Percentiles rank a stretch among this genome's conserved stretches.
These are phyloP conservation scores for Andrena camellia DNA, from an alignment of 2,888 invertebrate species.

Conservation along the genomic window DNA sequence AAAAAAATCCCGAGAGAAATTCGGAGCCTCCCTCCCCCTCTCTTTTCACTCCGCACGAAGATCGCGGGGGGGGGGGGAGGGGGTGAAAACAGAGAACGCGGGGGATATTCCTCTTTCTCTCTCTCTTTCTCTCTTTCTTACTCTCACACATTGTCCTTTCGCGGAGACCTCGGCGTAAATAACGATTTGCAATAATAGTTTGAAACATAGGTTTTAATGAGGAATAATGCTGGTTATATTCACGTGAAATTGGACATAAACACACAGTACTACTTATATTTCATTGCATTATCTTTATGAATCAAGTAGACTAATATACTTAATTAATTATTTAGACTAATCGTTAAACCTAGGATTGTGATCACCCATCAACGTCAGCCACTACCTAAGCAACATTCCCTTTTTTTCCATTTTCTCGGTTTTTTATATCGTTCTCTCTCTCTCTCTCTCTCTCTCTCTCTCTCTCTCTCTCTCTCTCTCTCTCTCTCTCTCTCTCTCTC, in stretches of 20 bases:
- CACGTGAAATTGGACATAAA: slow-evolving; percentile 85
- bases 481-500: slow-evolving; percentile 15
- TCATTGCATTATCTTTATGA: slow-evolving; percentile 85
- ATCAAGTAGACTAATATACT: slow-evolving; percentile 85
- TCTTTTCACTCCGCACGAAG: too few species aligned
- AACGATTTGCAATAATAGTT: slow-evolving; percentile 80
- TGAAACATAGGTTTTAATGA: slow-evolving; percentile 82
- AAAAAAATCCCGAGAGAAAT: slow-evolving; percentile 19
- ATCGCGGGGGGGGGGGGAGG: too few species aligned
- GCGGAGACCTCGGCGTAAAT: slow-evolving; percentile 71
- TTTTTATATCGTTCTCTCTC: too few species aligned
- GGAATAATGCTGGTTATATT: slow-evolving; percentile 85
- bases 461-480: too few species aligned
- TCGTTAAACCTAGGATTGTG: slow-evolving; percentile 84
- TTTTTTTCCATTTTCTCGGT: slow-evolving; percentile 56
- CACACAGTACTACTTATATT: slow-evolving; percentile 85
- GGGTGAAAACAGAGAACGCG: slow-evolving; percentile 14
- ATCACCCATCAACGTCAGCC: slow-evolving; percentile 85
- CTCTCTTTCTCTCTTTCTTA: slow-evolving; percentile 32
- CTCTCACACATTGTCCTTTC: slow-evolving; percentile 49
- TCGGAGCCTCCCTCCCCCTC: too few species aligned
- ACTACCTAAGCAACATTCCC: slow-evolving; percentile 81
- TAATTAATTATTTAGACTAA: slow-evolving; percentile 85
- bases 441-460: too few species aligned
- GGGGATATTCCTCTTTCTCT: not conserved